Evolutionary conservation across 2,888 invertebrate species (phyloP).

Genomic region (Acanthosoma haemorrhoidale): DNA sequence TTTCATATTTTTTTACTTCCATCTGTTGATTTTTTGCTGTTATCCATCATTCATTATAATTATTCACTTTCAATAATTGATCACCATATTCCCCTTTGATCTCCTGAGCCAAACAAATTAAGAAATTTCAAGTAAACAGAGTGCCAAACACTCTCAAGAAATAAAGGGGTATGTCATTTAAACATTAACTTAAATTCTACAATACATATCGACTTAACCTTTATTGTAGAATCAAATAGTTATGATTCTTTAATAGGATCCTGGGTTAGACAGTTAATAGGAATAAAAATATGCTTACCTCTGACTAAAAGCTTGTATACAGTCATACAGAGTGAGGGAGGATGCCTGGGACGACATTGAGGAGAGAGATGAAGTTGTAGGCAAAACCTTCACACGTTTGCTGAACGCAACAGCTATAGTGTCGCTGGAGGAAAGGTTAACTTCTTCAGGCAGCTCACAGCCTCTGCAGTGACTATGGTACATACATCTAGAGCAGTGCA

Average conservation of each 20-base stretch:
- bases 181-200: no score
- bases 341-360: slow-evolving; percentile 50
- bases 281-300: slow-evolving; percentile 45
- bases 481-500: slow-evolving; percentile 56
- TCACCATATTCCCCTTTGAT: no score
- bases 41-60: no score
- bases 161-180: no score
- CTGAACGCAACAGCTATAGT: slow-evolving; percentile 51
- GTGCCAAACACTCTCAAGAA: no score
- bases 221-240: no score
- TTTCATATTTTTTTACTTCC: no score
- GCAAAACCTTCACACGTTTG: slow-evolving; percentile 46
- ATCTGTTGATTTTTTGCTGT: no score
- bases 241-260: no score
- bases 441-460: slow-evolving; percentile 50
- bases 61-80: no score
- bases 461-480: slow-evolving; percentile 55
- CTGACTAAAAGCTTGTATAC: slow-evolving; percentile 58
- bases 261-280: background rate
- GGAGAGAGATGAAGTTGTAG: slow-evolving; percentile 48
- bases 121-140: no score
- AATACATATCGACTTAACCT: background rate
- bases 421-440: slow-evolving; percentile 53
- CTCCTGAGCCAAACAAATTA: no score
- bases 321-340: slow-evolving; percentile 56